These are phyloP conservation scores for Homalodisca vitripennis DNA, from an alignment of 1,140 invertebrate genomes.

Conservation along the genomic window DNA sequence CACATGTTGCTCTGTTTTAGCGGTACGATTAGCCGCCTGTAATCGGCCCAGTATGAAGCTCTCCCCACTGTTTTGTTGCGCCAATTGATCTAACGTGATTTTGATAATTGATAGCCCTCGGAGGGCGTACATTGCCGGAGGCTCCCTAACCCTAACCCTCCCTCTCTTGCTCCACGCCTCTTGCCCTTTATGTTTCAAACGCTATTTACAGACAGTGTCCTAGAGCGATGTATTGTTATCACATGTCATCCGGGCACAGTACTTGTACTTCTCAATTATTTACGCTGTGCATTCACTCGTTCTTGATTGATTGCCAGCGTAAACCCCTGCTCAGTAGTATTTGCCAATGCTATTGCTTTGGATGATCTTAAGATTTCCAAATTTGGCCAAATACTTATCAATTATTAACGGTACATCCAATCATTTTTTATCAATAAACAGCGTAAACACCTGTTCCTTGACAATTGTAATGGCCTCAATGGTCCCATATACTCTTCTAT, in stretches of 20 bases:
- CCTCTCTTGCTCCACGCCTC: neutral
- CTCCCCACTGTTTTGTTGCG: constrained; percentile 25
- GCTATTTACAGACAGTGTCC: constrained; percentile 12
- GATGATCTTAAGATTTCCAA: too few species aligned
- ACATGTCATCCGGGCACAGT: neutral
- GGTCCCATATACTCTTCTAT: too few species aligned
- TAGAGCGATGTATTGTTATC: constrained; percentile 12
- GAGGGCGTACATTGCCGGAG: constrained; percentile 1
- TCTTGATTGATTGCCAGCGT: too few species aligned
- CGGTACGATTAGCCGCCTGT: constrained; percentile 12
- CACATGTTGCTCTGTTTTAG: neutral
- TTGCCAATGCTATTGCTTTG: too few species aligned
- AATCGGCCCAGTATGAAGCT: neutral
- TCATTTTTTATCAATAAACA: too few species aligned
- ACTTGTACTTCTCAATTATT: too few species aligned
- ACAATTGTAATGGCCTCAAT: too few species aligned
- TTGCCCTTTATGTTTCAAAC: constrained; percentile 24
- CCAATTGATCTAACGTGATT: constrained; percentile 26
- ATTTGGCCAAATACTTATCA: too few species aligned
- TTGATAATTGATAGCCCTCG: constrained; percentile 22
- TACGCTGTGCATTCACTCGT: too few species aligned
- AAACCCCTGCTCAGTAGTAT: too few species aligned
- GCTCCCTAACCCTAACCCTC: neutral
- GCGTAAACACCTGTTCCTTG: too few species aligned
- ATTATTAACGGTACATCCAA: too few species aligned